Conservation (phyloP, 2,113 vertebrate species). For the Eulemur macaco region DNA sequence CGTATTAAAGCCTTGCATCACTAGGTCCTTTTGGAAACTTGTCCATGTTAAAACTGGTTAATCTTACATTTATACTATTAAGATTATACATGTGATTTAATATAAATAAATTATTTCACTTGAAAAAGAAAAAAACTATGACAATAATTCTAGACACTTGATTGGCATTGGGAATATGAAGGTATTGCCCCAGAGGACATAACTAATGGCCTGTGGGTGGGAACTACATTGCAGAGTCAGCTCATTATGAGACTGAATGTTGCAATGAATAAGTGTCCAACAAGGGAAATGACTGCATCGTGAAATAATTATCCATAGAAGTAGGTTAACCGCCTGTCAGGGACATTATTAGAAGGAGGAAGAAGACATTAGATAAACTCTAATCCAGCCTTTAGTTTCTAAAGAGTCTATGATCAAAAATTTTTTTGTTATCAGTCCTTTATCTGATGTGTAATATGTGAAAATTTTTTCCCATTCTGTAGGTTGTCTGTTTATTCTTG, state of each 20-base stretch:
- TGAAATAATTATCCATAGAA: not conserved
- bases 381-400: not conserved
- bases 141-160: conserved; percentile 1
- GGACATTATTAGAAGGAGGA: not conserved
- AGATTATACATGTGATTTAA: not conserved
- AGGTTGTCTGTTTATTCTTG: no score
- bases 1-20: not conserved
- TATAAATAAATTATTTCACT: conserved; percentile 9
- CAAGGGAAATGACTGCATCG: not conserved
- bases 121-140: conserved; percentile 26
- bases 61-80: not conserved
- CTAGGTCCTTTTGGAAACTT: not conserved
- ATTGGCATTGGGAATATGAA: not conserved
- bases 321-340: not conserved
- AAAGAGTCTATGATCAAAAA: not conserved
- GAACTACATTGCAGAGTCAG: not conserved
- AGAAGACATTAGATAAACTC: not conserved
- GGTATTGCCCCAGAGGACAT: not conserved
- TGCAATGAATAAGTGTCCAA: not conserved
- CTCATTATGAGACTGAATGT: not conserved
- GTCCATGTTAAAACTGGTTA: not conserved
- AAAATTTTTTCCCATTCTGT: no score
- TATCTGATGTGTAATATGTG: no score
- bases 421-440: no score
- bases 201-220: not conserved